A percentile compares a stretch with the other conserved stretches of the same genome.
Conservation (phyloP, 2,113 vertebrate species). For the Esox niger region DNA sequence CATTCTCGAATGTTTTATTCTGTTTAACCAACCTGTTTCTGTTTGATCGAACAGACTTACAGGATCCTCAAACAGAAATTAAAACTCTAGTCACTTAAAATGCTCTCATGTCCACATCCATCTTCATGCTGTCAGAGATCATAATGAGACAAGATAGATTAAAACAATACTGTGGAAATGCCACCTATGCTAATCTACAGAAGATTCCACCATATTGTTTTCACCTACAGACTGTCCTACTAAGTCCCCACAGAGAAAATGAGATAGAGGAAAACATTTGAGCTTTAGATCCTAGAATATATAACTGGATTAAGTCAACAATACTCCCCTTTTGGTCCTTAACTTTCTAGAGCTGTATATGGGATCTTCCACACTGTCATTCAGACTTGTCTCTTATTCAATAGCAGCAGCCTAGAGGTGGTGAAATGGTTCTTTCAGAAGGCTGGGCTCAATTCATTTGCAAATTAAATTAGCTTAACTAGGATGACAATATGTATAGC, state of each 20-base stretch:
- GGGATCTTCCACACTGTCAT: background rate
- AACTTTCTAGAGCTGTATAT: background rate
- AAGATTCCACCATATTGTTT: conserved; percentile 50
- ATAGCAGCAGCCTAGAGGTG: background rate
- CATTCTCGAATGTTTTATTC: background rate
- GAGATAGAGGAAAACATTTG: background rate
- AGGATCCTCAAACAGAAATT: background rate
- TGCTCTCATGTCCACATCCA: background rate
- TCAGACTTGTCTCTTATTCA: background rate
- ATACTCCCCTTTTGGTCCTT: no score
- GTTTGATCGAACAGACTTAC: background rate
- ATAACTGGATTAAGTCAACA: no score
- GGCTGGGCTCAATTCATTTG: background rate
- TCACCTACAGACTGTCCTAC: conserved; percentile 31
- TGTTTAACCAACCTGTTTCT: no score
- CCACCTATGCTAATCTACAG: conserved; percentile 32
- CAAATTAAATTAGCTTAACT: no score
- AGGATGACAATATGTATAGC: no score
- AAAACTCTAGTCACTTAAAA: background rate
- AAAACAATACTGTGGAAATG: conserved; percentile 55
- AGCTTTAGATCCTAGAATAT: no score
- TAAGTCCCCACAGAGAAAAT: conserved; percentile 4
- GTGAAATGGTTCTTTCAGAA: background rate
- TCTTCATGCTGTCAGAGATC: background rate
- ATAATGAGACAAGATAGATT: conserved; percentile 33